These are phyloP conservation scores for Chrosomus eos DNA, from an alignment of 2,797 vertebrate species.

Conservation along the genomic window DNA sequence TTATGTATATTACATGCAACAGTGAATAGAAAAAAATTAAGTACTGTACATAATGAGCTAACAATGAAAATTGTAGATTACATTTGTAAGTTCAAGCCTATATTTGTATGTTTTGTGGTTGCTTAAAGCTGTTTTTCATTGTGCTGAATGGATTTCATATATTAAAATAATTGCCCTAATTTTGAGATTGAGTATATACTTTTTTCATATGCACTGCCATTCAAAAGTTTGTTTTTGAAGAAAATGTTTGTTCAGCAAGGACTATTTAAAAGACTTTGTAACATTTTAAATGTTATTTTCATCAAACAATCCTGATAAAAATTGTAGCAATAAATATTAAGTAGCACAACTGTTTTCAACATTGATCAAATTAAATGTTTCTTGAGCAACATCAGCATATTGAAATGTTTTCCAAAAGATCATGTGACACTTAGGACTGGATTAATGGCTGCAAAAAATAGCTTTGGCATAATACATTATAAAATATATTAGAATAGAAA, in stretches of 20 bases:
- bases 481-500: background rate
- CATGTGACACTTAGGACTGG: background rate
- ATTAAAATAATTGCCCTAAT: constrained; percentile 4
- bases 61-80: background rate
- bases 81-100: constrained; percentile 21
- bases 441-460: background rate
- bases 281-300: too few species aligned
- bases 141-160: constrained; percentile 8
- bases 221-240: background rate
- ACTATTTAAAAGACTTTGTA: background rate
- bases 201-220: background rate
- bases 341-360: background rate
- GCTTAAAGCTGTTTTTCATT: constrained; percentile 15
- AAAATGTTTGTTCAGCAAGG: background rate
- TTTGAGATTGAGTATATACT: background rate
- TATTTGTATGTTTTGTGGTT: constrained; percentile 30
- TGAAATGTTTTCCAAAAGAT: background rate
- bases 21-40: background rate
- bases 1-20: background rate
- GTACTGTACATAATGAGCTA: constrained; percentile 13
- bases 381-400: background rate
- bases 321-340: background rate
- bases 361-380: background rate
- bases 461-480: background rate
- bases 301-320: background rate